Base-by-base conservation (phyloP, 1,140 invertebrate genomes). In the Calephelis virginiensis region DNA sequence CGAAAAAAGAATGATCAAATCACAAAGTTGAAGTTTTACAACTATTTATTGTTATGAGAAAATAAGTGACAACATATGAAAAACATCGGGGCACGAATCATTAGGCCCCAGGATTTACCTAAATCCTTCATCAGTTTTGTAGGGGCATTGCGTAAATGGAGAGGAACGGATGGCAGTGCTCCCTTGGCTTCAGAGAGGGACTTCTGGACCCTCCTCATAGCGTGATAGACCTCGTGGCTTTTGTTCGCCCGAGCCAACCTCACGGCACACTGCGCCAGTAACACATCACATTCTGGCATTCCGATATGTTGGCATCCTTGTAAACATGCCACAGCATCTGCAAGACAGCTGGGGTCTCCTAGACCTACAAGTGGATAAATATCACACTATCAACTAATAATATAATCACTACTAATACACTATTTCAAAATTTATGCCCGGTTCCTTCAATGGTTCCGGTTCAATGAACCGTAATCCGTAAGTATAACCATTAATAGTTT, bases 241-340 rank as follows among this genome's bases (percentile, higher is more conserved):
- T 97, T 97, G 8, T 94, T 93, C 12, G 96, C 95, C 76, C 95
- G 91, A 0, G 96, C 95, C 14, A 97, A 86, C 82, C 97, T 95
- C 17, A 94, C 94, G 28, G 94, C 94, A 76, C 94, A 95, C 78
- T 97, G 95, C 5, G 95, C 95, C 11, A 97, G 83, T 40, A 96
- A 81, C 11, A 96, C 94, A 84, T 96, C 94, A 83, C 95, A 95
- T 76, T 97, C 96, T 0, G 96, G 96, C 94, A 95, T 95, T 13
- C 96, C 96, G 28, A 97, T 92, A 67, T 96, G 92, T 88, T 97
- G 95, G 77, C 96, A 96, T 5, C 94, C 95, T 68, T 97, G 94
- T 90, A 95, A 93, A 11, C 95, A 94, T 8, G 95, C 92, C 1
- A 96, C 93, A 2, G 96, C 95, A 72, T 95, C 82, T 45, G 89